Evolutionary conservation across 92 coral and sea anemone genomes (phyloP), one percentile per base, ranked within the genome.

Genomic region (Micromussa lordhowensis): DNA sequence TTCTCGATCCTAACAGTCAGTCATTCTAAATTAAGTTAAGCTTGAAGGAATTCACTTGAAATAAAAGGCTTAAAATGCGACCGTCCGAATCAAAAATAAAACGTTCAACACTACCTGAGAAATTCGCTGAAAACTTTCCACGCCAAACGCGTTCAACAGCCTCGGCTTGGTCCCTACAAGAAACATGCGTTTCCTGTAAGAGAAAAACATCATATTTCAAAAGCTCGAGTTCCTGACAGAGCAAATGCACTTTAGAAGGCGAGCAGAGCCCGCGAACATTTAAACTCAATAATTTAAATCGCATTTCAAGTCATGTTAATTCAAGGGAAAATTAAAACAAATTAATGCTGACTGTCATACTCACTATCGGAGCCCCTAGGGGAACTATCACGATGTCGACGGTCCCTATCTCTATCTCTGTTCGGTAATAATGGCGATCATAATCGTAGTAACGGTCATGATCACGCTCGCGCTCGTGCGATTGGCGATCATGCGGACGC

Each of bases 1-100:
- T n/a, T n/a, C n/a, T n/a, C n/a, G n/a, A n/a, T n/a, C n/a, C n/a
- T n/a, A n/a, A n/a, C n/a, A n/a, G n/a, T n/a, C n/a, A n/a, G n/a
- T n/a, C n/a, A n/a, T n/a, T n/a, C n/a, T n/a, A n/a, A 15, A 84
- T 68, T 1, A 84, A 1, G 53, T 84, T 84, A 15, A 84, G 30
- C 7, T n/a, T 26, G 7, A 15, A 0, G 12, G 17, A 19, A 1
- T 8, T 24, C 1, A 0, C 12, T 2, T 5, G 2, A 19, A 71
- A 14, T 3, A 84, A 17, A 0, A 29, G 8, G 26, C 88, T 84
- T 3, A 84, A 14, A 53, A 84, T 24, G 10, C 88, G 29, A 3
- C 88, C 88, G 13, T 84, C 81, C n/a, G n/a, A n/a, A n/a, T n/a
- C n/a, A n/a, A n/a, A n/a, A n/a, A n/a, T n/a, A 84, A 51, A 74